Percentiles rank a stretch among this genome's conserved stretches.
Conservation (phyloP, 1,140 invertebrate genomes). For the Drosophila elegans region DNA sequence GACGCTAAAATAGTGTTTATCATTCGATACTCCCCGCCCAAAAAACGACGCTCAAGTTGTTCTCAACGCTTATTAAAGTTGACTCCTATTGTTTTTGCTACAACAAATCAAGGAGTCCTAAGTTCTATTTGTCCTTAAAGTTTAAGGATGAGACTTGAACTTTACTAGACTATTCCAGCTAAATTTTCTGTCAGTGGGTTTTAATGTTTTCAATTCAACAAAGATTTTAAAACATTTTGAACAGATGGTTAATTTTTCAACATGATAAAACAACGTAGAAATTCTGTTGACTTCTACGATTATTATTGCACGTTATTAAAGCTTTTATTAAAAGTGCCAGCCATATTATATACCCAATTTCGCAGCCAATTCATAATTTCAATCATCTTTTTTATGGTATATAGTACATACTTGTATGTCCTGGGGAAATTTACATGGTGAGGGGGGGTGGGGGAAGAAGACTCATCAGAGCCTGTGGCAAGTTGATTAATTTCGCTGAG, state of each 20-base stretch:
- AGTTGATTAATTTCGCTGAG: constrained; percentile 52
- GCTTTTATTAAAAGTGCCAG: neutral
- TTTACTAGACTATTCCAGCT: too few species aligned
- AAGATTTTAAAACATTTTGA: neutral
- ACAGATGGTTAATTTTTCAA: too few species aligned
- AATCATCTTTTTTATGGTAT: constrained; percentile 15
- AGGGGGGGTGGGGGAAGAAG: neutral
- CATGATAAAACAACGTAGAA: too few species aligned
- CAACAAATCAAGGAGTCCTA: neutral
- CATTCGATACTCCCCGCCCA: neutral
- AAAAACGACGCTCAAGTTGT: neutral
- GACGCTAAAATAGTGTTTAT: constrained; percentile 2
- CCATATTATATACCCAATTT: constrained; percentile 1
- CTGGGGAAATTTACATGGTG: neutral
- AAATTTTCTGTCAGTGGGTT: too few species aligned
- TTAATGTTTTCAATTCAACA: too few species aligned
- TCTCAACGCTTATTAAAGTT: constrained; percentile 4
- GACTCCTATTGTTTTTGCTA: neutral
- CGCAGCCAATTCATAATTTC: constrained; percentile 22
- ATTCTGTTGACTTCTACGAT: too few species aligned
- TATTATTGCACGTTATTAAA: constrained; percentile 3
- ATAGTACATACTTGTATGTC: neutral
- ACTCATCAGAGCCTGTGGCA: constrained; percentile 24
- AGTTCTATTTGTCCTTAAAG: too few species aligned
- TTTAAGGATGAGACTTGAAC: too few species aligned